Evolutionary conservation across 2,888 invertebrate genomes (phyloP), one percentile per base, ranked within the genome.

Genomic region (Geophilus truncorum): DNA sequence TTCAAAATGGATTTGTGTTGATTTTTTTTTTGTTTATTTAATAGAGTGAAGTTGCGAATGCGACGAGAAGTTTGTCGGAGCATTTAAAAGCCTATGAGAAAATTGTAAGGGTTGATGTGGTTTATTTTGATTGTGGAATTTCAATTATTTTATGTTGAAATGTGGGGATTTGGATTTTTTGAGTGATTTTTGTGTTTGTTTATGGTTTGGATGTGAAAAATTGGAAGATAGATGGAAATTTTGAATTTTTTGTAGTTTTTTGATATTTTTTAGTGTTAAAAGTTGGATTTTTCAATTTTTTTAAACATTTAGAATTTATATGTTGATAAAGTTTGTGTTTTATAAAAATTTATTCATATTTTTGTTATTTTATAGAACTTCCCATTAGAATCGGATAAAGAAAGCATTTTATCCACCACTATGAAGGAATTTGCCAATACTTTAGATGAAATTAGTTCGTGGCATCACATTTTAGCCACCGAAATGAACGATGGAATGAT

Each of bases 401-500:
- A 82, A 21, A 82, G 82, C 40, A 62, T 82, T 51, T 75, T 82
- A 25, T 32, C 82, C 4, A 25, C 77, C 9, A 82, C 81, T 6
- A 51, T 82, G 81, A 75, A 76, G 18, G 81, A 82, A 77, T 82
- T 82, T 80, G 82, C 82, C 6, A 80, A 81, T 77, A 81, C 76
- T 18, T 62, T 82, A n/a, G 81, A 82, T 57, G 82, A 82, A 62
- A 85, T 88, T 80, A 87, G 88, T 82, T 87, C 88, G 0, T 85
- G 87, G 83, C 87, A 88, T 79, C 88, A 88, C 83, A 86, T 88
- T 32, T 83, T 88, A 77, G 86, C 87, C 23, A 86, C 87, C n/a
- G 88, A 88, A 84, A 84, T 87, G 77, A 86, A 86, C 30, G 88
- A 88, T 84, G 86, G 87, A 4, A 87, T 88, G 86, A 86, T 88